Evolutionary conservation across 2,888 invertebrate genomes (phyloP).

Genomic region (Coleophora deauratella): DNA sequence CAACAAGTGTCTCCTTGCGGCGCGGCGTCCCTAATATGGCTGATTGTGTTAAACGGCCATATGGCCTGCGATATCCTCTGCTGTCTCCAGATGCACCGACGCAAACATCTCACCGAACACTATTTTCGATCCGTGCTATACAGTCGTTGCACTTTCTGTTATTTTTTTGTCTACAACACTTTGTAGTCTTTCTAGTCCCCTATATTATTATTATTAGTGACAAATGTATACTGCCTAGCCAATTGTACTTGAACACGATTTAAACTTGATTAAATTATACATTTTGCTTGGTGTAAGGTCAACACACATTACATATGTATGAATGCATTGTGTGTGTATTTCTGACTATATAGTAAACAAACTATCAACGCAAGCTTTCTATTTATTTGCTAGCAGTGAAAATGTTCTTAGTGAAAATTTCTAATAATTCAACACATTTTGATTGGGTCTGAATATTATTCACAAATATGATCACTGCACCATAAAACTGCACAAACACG

Average conservation of each 20-base stretch:
- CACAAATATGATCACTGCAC: conserved; percentile 3
- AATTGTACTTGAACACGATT: neutral
- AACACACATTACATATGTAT: conserved; percentile 22
- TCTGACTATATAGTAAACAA: neutral
- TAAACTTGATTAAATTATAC: too few species aligned
- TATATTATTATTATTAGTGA: too few species aligned
- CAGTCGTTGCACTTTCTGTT: conserved; percentile 13
- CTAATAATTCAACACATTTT: too few species aligned
- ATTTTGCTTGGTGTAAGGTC: conserved; percentile 14
- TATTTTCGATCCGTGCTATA: conserved; percentile 28
- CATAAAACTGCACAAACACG: conserved; percentile 16
- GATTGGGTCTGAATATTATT: too few species aligned
- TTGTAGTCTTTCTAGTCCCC: too few species aligned
- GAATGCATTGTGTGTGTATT: conserved; percentile 16
- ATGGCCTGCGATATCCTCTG: conserved; percentile 65
- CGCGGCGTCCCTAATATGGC: conserved; percentile 66
- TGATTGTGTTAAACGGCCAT: conserved; percentile 53
- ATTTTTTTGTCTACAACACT: too few species aligned
- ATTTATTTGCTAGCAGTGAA: too few species aligned
- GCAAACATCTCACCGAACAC: conserved; percentile 30
- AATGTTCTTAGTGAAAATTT: too few species aligned
- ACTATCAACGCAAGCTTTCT: too few species aligned
- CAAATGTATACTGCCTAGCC: neutral
- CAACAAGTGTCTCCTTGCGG: conserved; percentile 71
- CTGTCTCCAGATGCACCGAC: conserved; percentile 40